A percentile compares a stretch with the other conserved stretches of the same genome.
Conservation (phyloP, 2,113 vertebrate genomes). For the Hippocampus zosterae region DNA sequence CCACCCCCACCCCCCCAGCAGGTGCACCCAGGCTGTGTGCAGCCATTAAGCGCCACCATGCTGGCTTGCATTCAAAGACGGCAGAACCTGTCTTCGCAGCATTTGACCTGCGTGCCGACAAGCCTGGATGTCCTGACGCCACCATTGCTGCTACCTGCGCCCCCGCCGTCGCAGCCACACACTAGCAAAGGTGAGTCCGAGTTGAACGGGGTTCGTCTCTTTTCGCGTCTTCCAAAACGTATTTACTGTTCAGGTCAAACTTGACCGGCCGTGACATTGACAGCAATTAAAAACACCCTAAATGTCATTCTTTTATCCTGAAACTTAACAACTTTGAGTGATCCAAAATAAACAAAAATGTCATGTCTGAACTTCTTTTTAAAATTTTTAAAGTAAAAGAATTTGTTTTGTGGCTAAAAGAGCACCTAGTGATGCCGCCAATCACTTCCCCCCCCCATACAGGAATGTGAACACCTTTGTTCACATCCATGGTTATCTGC, state of each 20-base stretch:
- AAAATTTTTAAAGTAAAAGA: too few relatives aligned
- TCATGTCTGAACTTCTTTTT: too few relatives aligned
- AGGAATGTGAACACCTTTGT: too few relatives aligned
- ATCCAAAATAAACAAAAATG: too few relatives aligned
- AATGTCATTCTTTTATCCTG: too few relatives aligned
- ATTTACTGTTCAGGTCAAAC: neutral
- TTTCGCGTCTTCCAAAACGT: neutral
- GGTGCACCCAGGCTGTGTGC: slow-evolving; percentile 57
- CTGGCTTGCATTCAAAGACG: slow-evolving; percentile 94
- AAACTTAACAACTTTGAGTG: too few relatives aligned
- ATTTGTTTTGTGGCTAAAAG: too few relatives aligned
- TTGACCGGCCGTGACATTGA: neutral
- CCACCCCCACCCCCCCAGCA: slow-evolving; percentile 53
- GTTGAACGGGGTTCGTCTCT: neutral
- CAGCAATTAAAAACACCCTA: neutral
- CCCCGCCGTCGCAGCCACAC: slow-evolving; percentile 20
- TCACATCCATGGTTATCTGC: too few relatives aligned
- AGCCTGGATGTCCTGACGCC: slow-evolving; percentile 74
- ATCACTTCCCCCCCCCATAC: too few relatives aligned
- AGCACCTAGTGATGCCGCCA: too few relatives aligned
- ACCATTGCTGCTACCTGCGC: slow-evolving; percentile 44
- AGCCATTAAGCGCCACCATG: slow-evolving; percentile 77
- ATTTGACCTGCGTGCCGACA: slow-evolving; percentile 80
- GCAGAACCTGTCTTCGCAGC: slow-evolving; percentile 85
- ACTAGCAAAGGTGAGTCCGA: slow-evolving; percentile 79